phyloP scores from a whole-genome alignment of 1,140 invertebrate species.

The Battus philenor region DNA sequence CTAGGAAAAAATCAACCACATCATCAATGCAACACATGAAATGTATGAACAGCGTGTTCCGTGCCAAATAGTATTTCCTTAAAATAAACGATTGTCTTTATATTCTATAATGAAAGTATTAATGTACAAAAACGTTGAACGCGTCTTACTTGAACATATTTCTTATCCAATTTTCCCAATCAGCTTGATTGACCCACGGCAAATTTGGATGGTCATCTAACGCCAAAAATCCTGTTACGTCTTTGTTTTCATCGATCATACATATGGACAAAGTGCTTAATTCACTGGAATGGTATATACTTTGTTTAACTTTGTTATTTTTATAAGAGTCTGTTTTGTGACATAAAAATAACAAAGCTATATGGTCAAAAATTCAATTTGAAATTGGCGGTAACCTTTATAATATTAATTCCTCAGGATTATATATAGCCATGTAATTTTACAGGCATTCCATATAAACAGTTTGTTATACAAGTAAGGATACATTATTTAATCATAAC shows the following conservation, averaged over 20 bases:
- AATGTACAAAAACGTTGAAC: slow-evolving; percentile 6
- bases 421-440: too few species aligned
- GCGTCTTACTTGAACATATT: slow-evolving; percentile 69
- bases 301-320: too few species aligned
- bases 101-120: not conserved
- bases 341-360: too few species aligned
- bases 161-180: slow-evolving; percentile 75
- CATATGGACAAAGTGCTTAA: slow-evolving; percentile 55
- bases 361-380: too few species aligned
- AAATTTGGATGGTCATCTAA: slow-evolving; percentile 75
- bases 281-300: slow-evolving; percentile 61
- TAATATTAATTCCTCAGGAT: too few species aligned
- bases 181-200: slow-evolving; percentile 55
- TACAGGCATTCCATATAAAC: too few species aligned
- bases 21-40: slow-evolving; percentile 65
- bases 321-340: too few species aligned
- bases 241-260: slow-evolving; percentile 57
- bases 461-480: too few species aligned
- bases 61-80: slow-evolving; percentile 52
- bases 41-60: slow-evolving; percentile 77
- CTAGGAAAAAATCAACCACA: slow-evolving; percentile 65
- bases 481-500: too few species aligned
- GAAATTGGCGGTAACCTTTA: too few species aligned
- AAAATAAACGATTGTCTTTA: slow-evolving; percentile 19
- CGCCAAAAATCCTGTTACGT: slow-evolving; percentile 68